Percentiles rank a stretch among this genome's conserved stretches.
Evolutionary conservation across 2,888 invertebrate species (phyloP).

Genomic region (Augiades crinisus): DNA sequence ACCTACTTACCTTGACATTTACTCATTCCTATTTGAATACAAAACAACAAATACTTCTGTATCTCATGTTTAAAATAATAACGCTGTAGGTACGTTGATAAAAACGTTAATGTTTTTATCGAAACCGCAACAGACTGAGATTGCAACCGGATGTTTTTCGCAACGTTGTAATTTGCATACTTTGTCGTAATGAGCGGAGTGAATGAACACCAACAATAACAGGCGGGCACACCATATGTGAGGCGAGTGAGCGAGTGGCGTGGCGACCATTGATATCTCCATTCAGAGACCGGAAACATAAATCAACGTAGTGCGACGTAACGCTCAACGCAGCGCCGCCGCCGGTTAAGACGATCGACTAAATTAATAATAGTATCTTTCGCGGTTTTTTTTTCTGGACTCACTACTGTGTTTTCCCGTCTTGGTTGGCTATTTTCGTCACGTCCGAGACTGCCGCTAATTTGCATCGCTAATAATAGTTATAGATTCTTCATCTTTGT

Average conservation of each 20-base stretch:
- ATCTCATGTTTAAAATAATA: not conserved
- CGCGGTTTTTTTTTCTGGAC: too few species aligned
- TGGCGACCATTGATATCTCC: constrained; percentile 60
- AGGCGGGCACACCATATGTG: constrained; percentile 51
- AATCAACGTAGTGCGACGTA: constrained; percentile 62
- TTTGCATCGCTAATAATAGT: too few species aligned
- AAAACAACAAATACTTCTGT: not conserved
- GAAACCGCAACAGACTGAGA: constrained; percentile 15
- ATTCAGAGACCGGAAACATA: constrained; percentile 73
- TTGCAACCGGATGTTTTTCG: constrained; percentile 32
- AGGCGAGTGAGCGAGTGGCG: constrained; percentile 39
- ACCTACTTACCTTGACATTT: too few species aligned
- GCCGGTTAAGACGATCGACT: constrained; percentile 1
- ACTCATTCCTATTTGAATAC: not conserved
- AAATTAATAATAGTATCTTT: not conserved
- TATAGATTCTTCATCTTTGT: too few species aligned
- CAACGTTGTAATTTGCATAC: constrained; percentile 42
- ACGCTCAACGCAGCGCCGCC: constrained; percentile 35
- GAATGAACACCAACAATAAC: constrained; percentile 59
- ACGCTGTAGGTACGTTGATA: not conserved
- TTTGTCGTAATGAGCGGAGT: constrained; percentile 47
- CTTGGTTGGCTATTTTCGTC: too few species aligned
- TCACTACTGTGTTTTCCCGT: too few species aligned
- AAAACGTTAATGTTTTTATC: constrained; percentile 15
- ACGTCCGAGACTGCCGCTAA: too few species aligned